A percentile compares a stretch with the other conserved stretches of the same genome.
Conservation (phyloP, 2,113 vertebrate species). For the Sinocyclocheilus anophthalmus region DNA sequence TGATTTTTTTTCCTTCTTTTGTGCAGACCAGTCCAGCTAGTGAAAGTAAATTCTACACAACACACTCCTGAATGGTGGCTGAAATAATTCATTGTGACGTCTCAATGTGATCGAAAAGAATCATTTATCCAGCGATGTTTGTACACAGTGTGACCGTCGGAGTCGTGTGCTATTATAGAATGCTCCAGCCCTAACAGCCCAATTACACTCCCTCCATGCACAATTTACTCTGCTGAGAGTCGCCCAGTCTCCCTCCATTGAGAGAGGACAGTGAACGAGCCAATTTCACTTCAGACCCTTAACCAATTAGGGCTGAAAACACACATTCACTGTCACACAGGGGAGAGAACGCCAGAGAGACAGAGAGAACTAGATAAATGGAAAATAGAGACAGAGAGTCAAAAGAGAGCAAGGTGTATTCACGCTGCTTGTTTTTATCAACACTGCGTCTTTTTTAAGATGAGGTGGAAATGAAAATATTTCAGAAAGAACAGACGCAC, state of each 20-base stretch:
- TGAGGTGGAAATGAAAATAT: not conserved
- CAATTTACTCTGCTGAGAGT: conserved; percentile 36
- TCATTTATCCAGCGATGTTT: conserved; percentile 10
- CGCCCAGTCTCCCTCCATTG: conserved; percentile 34
- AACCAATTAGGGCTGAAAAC: conserved; percentile 45
- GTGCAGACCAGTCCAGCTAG: not conserved
- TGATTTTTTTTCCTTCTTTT: not conserved
- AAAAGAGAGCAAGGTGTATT: not conserved
- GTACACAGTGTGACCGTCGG: conserved; percentile 10
- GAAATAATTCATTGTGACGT: conserved; percentile 28
- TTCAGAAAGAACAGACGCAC: not conserved
- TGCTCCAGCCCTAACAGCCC: conserved; percentile 30
- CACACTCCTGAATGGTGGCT: conserved; percentile 3
- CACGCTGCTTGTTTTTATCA: not conserved
- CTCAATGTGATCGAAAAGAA: conserved; percentile 28
- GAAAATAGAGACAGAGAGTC: not conserved
- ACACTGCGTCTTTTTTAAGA: not conserved
- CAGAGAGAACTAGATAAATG: not conserved
- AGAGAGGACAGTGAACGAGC: conserved; percentile 31
- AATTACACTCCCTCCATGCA: conserved; percentile 36
- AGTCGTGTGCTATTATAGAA: conserved; percentile 18
- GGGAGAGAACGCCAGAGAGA: not conserved
- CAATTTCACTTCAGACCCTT: conserved; percentile 40
- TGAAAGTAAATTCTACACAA: not conserved
- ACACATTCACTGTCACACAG: conserved; percentile 32